These are phyloP conservation scores for Manis pentadactyla DNA, from an alignment of 2,797 vertebrate species.

Conservation along the genomic window DNA sequence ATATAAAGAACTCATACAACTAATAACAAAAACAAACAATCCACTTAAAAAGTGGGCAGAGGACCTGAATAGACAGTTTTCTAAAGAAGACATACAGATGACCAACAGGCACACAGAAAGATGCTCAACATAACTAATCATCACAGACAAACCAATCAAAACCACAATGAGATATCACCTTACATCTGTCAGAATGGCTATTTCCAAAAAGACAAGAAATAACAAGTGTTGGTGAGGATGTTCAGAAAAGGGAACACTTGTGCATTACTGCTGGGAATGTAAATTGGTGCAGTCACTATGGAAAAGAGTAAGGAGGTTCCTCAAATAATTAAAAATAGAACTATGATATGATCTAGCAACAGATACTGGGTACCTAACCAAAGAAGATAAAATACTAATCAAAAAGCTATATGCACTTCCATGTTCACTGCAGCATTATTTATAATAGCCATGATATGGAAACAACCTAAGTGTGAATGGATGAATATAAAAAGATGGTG, in stretches of 20 bases:
- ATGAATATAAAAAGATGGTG: background rate
- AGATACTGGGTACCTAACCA: background rate
- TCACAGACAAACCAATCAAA: background rate
- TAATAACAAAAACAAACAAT: background rate
- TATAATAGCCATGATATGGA: background rate
- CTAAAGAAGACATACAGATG: background rate
- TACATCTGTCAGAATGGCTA: background rate
- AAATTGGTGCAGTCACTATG: background rate
- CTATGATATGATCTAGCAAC: background rate
- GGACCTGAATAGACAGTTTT: background rate
- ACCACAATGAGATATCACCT: background rate
- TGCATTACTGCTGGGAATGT: background rate
- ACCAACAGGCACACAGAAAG: background rate
- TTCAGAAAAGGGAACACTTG: background rate
- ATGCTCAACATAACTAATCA: background rate
- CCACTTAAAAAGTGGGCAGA: background rate
- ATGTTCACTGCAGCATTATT: background rate
- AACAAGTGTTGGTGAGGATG: background rate
- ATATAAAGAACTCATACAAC: background rate
- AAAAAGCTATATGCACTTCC: background rate
- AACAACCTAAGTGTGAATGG: background rate
- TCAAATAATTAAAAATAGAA: background rate
- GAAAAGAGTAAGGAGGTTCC: background rate
- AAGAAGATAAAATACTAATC: background rate
- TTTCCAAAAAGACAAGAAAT: background rate